Evolutionary conservation across 2,888 invertebrate genomes (phyloP).

Genomic region (Cephus pulcher): DNA sequence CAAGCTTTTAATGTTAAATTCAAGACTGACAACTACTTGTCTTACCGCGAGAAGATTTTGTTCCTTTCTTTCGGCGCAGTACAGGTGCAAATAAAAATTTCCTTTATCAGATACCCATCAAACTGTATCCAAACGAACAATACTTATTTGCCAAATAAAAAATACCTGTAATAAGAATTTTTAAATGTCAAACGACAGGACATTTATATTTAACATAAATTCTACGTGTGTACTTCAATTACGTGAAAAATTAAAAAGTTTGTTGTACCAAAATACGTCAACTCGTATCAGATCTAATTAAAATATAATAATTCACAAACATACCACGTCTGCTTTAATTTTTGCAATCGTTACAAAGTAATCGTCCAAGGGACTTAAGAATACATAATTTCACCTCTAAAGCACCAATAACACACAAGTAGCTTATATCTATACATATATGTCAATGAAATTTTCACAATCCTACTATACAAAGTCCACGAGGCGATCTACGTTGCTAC

Average conservation of each 20-base stretch:
- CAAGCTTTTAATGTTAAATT: constrained; percentile 6
- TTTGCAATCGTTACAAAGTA: neutral
- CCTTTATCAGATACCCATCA: neutral
- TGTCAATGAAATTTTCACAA: neutral
- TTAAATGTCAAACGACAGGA: neutral
- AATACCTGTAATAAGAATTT: neutral
- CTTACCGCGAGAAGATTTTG: neutral
- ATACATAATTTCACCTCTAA: neutral
- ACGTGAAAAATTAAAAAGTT: no score
- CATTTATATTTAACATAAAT: no score
- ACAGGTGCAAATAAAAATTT: neutral
- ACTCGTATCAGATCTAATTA: no score
- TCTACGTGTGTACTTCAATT: no score
- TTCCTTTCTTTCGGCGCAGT: neutral
- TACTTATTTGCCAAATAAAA: neutral
- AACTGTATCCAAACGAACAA: neutral
- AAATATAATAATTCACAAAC: no score
- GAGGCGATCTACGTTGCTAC: no score
- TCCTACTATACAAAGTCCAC: neutral
- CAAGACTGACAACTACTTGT: neutral
- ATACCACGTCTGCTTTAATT: no score
- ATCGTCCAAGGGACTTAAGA: neutral
- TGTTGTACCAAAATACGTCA: no score
- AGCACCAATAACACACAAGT: neutral
- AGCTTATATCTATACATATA: neutral